Evolutionary conservation across 2,113 vertebrate species (phyloP).

Genomic region (Lontra canadensis): DNA sequence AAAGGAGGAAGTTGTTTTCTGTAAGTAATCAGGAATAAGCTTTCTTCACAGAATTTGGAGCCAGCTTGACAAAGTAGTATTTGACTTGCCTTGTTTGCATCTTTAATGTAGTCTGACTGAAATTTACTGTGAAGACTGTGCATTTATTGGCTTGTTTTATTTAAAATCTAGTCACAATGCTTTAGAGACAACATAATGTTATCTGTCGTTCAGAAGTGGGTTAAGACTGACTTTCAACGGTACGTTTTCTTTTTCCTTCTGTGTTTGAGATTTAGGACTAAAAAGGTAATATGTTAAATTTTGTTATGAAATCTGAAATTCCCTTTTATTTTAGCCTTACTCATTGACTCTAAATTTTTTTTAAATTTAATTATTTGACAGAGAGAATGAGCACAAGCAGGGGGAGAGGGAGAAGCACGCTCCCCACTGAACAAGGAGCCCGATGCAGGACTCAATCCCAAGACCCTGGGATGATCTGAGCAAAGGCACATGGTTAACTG

Average conservation of each 20-base stretch:
- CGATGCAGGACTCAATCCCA: too few relatives aligned
- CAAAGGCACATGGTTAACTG: too few relatives aligned
- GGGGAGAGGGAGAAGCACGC: too few relatives aligned
- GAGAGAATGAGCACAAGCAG: background rate
- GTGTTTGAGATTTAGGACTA: conserved; percentile 23
- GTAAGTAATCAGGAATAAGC: background rate
- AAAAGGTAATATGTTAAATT: conserved; percentile 2
- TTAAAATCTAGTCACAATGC: conserved; percentile 2
- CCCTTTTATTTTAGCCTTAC: conserved; percentile 46
- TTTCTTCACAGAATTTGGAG: background rate
- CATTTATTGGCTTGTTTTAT: conserved; percentile 23
- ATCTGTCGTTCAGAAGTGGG: background rate
- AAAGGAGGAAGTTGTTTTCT: background rate
- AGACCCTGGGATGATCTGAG: too few relatives aligned
- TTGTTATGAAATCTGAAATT: conserved; percentile 9
- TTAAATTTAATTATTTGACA: background rate
- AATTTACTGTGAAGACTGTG: background rate
- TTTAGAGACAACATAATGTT: background rate
- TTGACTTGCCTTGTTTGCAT: conserved; percentile 33
- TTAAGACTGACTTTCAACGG: background rate
- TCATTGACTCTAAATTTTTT: background rate
- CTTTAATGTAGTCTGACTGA: background rate
- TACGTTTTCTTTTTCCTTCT: background rate
- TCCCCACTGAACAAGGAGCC: too few relatives aligned
- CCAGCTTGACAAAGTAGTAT: background rate